Evolutionary conservation across 2,888 invertebrate genomes (phyloP), one percentile per base, ranked within the genome.

Genomic region (Chrysotoxum bicinctum): DNA sequence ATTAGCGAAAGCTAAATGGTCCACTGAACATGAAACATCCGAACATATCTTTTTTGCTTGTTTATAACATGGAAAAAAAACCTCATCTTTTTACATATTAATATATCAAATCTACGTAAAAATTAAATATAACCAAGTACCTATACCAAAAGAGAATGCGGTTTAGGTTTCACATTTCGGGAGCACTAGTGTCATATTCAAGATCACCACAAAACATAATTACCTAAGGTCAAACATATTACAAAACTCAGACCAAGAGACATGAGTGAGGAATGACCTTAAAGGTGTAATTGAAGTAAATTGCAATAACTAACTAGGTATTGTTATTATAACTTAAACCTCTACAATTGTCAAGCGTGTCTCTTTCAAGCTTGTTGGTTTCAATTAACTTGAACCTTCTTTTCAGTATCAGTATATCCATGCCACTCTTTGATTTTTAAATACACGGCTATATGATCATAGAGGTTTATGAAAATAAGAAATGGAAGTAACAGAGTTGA

Each of bases 131-230:
- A n/a, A n/a, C n/a, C n/a, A n/a, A n/a, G n/a, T n/a, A n/a, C n/a
- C n/a, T n/a, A n/a, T n/a, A n/a, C n/a, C n/a, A n/a, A n/a, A n/a
- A 30, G 26, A 26, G 62, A 62, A 7, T 43, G 43, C 43, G 40
- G 56, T 43, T 21, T 48, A 8, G 60, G 60, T 60, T 48, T 72
- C 58, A 58, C 68, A 66, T 72, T 77, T 73, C 77, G 82, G 78
- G 78, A 83, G 82, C 82, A 83, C 48, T 62, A 45, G 73, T 78
- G 68, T 69, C 73, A 58, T 40, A 64, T 73, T 78, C 78, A 78
- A 78, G 78, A 78, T 78, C 82, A 83, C 48, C 21, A 32, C 32
- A n/a, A 68, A 68, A 78, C 73, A 69, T 19, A 37, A 62, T 54
- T 68, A 64, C 78, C 48, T 78, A 74, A 83, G 82, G 82, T 83